Conservation (phyloP, 2,113 vertebrate genomes). For the Anseranas semipalmata region DNA sequence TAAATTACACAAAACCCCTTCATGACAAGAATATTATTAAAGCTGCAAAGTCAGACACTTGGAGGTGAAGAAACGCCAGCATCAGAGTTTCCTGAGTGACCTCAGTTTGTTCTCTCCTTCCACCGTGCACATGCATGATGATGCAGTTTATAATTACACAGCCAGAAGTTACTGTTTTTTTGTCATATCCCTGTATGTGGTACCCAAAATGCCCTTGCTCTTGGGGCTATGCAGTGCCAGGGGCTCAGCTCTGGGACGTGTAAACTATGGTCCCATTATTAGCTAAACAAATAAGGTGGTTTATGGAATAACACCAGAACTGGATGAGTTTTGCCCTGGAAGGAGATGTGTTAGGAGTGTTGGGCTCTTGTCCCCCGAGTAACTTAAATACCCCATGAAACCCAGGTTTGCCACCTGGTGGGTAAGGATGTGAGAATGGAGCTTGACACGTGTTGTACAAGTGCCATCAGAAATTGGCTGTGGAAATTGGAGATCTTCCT, state of each 20-base stretch:
- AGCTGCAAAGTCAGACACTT: constrained; percentile 51
- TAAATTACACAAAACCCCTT: constrained; percentile 49
- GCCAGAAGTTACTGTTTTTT: neutral
- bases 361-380: neutral
- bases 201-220: neutral
- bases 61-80: constrained; percentile 25
- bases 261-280: neutral
- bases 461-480: neutral
- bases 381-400: neutral
- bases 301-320: neutral
- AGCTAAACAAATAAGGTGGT: neutral
- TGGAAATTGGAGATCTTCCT: neutral
- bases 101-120: constrained; percentile 33
- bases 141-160: constrained; percentile 14
- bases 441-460: neutral
- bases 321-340: neutral
- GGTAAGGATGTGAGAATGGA: neutral
- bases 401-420: too few relatives aligned
- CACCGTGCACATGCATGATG: neutral
- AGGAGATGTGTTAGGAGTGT: neutral
- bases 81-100: constrained; percentile 3
- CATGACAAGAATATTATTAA: constrained; percentile 44
- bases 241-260: neutral
- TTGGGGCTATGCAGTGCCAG: neutral
- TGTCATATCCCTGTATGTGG: neutral